Evolutionary conservation across 1,140 invertebrate genomes (phyloP).

Genomic region (Drosophila neocordata): DNA sequence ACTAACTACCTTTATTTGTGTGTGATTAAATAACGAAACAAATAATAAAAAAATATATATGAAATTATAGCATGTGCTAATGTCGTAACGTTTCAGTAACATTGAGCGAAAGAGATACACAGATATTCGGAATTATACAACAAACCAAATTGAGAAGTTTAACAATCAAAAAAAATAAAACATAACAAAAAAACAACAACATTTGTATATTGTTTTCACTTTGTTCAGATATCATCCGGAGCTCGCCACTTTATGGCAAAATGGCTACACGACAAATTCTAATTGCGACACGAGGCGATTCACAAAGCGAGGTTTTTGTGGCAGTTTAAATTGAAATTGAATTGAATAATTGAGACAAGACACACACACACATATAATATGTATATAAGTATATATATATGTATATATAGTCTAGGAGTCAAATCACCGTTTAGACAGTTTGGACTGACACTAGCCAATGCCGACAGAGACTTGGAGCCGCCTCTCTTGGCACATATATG

Average conservation of each 20-base stretch:
- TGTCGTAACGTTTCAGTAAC: slow-evolving; percentile 10
- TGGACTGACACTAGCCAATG: slow-evolving; percentile 44
- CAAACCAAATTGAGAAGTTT: background rate
- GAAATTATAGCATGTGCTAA: slow-evolving; percentile 21
- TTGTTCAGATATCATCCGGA: background rate
- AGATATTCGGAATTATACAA: slow-evolving; percentile 3
- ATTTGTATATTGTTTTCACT: slow-evolving; percentile 24
- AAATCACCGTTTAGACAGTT: slow-evolving; percentile 22
- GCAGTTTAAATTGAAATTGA: slow-evolving; percentile 30
- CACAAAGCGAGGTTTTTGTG: slow-evolving; percentile 14
- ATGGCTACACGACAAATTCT: slow-evolving; percentile 65
- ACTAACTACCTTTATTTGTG: background rate
- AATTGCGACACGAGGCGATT: slow-evolving; percentile 63
- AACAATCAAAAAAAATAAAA: background rate
- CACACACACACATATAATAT: slow-evolving; percentile 15
- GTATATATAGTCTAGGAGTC: slow-evolving; percentile 26
- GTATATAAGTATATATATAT: background rate
- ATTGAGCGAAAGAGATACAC: slow-evolving; percentile 2
- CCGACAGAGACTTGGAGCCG: slow-evolving; percentile 43
- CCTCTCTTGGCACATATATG: slow-evolving; percentile 56
- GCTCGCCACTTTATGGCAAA: slow-evolving; percentile 42
- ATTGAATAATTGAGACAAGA: slow-evolving; percentile 31
- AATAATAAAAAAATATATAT: background rate
- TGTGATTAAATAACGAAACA: slow-evolving; percentile 33
- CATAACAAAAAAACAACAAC: background rate